A percentile compares a stretch with the other conserved stretches of the same genome.
These are phyloP conservation scores for Drosophila ustulata DNA, from an alignment of 2,888 invertebrate species.

Conservation along the genomic window DNA sequence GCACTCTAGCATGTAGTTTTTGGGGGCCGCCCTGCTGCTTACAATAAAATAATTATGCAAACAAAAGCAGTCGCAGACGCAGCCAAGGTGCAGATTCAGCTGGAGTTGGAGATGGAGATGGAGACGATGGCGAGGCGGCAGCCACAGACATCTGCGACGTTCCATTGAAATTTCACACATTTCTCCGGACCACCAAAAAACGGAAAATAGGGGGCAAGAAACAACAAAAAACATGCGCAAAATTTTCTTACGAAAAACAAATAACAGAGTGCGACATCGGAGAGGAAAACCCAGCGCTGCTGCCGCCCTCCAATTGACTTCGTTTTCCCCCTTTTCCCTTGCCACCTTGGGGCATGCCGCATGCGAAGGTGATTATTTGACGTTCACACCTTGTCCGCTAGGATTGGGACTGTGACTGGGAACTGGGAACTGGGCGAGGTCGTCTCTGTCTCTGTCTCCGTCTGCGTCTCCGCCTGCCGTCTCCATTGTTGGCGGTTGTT, in stretches of 20 bases:
- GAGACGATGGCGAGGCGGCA: constrained; percentile 31
- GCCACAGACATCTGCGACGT: constrained; percentile 48
- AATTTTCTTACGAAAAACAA: constrained; percentile 73
- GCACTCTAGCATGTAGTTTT: constrained; percentile 52
- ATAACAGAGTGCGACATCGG: constrained; percentile 45
- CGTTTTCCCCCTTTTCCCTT: constrained; percentile 16
- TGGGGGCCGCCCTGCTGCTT: constrained; percentile 40
- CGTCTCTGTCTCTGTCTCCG: constrained; percentile 31
- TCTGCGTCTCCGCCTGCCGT: not conserved
- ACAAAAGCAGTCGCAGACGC: constrained; percentile 50
- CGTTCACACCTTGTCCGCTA: constrained; percentile 75
- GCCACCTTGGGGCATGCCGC: constrained; percentile 64
- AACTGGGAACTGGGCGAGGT: constrained; percentile 53
- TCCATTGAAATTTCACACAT: constrained; percentile 72
- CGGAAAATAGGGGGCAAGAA: not conserved
- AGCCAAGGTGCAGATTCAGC: constrained; percentile 1
- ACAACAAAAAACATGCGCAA: constrained; percentile 44
- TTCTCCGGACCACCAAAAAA: constrained; percentile 37
- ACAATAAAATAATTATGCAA: constrained; percentile 79
- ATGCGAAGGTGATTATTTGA: constrained; percentile 77
- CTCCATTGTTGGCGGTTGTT: constrained; percentile 67
- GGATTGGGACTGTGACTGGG: constrained; percentile 28
- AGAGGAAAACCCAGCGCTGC: constrained; percentile 35
- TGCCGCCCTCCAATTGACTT: constrained; percentile 31
- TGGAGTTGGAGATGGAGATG: not conserved